Evolutionary conservation across 2,888 invertebrate genomes (phyloP).

Genomic region (Ennomos quercinarius): DNA sequence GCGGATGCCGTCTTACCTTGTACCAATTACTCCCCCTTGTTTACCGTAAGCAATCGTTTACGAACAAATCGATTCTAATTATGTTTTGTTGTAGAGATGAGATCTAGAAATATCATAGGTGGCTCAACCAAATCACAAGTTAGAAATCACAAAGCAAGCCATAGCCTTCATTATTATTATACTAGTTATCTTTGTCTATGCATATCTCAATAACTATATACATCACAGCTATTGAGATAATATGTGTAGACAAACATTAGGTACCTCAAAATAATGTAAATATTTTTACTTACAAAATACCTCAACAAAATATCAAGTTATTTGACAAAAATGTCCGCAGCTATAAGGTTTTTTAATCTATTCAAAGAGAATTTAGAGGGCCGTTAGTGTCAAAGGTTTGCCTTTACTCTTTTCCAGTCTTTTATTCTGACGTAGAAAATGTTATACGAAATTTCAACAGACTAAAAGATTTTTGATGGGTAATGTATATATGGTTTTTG

Average conservation of each 20-base stretch:
- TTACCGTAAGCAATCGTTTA: conserved; percentile 13
- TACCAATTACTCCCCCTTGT: conserved; percentile 26
- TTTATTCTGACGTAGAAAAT: conserved; percentile 53
- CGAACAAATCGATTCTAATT: conserved; percentile 2
- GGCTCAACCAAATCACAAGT: too few species aligned
- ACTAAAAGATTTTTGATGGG: too few species aligned
- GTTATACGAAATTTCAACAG: conserved; percentile 48
- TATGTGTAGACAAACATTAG: too few species aligned
- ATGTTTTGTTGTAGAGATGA: neutral
- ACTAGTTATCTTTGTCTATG: too few species aligned
- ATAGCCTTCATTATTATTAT: too few species aligned
- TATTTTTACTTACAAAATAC: neutral
- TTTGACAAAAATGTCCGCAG: conserved; percentile 10
- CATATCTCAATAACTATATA: too few species aligned
- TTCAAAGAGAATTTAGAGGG: conserved; percentile 62
- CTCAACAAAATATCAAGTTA: conserved; percentile 7
- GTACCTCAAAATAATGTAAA: neutral
- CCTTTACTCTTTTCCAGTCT: conserved; percentile 53
- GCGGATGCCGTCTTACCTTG: conserved; percentile 17
- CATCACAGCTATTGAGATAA: too few species aligned
- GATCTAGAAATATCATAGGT: too few species aligned
- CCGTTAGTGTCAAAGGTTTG: conserved; percentile 62
- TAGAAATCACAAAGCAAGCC: too few species aligned
- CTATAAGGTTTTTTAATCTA: conserved; percentile 58
- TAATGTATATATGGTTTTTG: too few species aligned